These are phyloP conservation scores for Sebastes nivosus DNA, from an alignment of 2,797 vertebrate species.

Conservation along the genomic window DNA sequence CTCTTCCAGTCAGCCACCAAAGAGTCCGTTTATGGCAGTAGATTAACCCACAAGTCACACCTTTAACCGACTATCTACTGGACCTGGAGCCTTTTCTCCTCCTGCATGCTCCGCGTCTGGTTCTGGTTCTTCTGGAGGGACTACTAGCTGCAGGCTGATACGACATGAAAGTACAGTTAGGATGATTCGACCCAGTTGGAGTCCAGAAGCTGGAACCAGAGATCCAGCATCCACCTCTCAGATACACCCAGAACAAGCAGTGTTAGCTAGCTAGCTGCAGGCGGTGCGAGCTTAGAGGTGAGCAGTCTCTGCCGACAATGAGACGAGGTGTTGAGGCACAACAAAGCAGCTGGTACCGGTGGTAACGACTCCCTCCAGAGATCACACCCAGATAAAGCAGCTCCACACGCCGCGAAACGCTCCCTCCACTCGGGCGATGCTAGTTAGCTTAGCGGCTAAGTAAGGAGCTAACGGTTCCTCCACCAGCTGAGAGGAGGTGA, in stretches of 20 bases:
- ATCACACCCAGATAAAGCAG: slow-evolving; percentile 8
- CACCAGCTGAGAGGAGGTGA: slow-evolving; percentile 15
- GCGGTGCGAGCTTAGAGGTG: slow-evolving; percentile 31
- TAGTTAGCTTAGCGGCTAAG: slow-evolving; percentile 28
- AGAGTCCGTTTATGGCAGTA: neutral
- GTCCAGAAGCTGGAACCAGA: neutral
- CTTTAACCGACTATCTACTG: slow-evolving; percentile 49
- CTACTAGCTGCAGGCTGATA: slow-evolving; percentile 44
- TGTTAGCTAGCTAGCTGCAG: slow-evolving; percentile 46
- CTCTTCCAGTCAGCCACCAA: slow-evolving; percentile 1
- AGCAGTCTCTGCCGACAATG: slow-evolving; percentile 11
- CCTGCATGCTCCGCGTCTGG: slow-evolving; percentile 62
- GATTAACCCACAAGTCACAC: slow-evolving; percentile 18
- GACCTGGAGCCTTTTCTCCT: slow-evolving; percentile 51
- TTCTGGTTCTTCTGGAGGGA: slow-evolving; percentile 39
- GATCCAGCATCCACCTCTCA: slow-evolving; percentile 16
- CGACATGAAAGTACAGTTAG: slow-evolving; percentile 38
- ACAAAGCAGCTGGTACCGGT: neutral
- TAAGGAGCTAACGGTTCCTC: slow-evolving; percentile 8
- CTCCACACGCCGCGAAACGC: slow-evolving; percentile 28
- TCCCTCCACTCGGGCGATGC: slow-evolving; percentile 54
- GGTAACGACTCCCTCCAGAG: neutral
- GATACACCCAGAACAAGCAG: neutral
- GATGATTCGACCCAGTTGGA: neutral
- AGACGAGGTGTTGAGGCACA: neutral